Conservation (phyloP, 2,797 vertebrate genomes). For the Rhinophrynus dorsalis region DNA sequence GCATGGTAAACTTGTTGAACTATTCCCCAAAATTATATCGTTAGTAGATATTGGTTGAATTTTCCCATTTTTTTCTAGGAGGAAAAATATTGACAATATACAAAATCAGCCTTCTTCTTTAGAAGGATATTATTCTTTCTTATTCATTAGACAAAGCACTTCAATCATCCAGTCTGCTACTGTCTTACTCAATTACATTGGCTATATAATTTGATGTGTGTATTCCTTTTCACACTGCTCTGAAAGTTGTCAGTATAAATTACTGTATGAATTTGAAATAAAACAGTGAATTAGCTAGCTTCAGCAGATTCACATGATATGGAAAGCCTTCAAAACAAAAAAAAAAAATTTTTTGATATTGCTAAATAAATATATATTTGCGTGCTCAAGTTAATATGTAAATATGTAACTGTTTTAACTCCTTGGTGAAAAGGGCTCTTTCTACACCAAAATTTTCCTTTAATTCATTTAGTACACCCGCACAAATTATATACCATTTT, state of each 20-base stretch:
- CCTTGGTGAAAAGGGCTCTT: no score
- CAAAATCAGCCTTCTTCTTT: not conserved
- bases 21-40: no score
- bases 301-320: not conserved
- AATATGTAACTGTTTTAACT: no score
- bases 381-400: no score
- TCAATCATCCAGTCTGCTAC: conserved; percentile 53
- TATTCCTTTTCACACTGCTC: conserved; percentile 57
- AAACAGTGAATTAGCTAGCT: conserved; percentile 42
- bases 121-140: not conserved
- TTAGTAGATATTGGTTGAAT: no score
- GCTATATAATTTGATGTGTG: conserved; percentile 52
- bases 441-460: no score
- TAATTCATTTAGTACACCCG: no score
- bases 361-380: no score
- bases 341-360: no score
- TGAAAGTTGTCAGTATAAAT: conserved; percentile 56
- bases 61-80: no score
- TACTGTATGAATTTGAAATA: conserved; percentile 50
- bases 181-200: conserved; percentile 55
- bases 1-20: no score
- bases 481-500: no score
- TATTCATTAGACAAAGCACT: conserved; percentile 14
- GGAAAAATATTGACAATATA: not conserved
- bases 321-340: not conserved